Conservation (phyloP, 2,113 vertebrate genomes). For the Pan troglodytes region DNA sequence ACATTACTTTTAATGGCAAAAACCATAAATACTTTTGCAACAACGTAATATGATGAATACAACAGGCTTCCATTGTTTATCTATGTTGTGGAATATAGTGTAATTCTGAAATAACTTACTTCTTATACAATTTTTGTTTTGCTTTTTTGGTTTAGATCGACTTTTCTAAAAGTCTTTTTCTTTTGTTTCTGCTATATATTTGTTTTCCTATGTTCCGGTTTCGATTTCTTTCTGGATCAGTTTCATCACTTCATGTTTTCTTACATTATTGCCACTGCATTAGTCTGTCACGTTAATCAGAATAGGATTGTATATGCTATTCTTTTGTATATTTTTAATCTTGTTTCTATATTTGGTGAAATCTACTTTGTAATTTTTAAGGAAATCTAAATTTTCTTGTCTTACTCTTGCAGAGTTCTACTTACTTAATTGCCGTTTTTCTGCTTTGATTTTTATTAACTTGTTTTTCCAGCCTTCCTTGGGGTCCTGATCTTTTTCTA, state of each 20-base stretch:
- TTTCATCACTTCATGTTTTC: background rate
- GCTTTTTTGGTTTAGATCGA: background rate
- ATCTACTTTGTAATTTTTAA: background rate
- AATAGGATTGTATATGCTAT: background rate
- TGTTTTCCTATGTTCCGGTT: background rate
- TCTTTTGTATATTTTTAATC: background rate
- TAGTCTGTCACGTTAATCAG: background rate
- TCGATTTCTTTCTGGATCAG: background rate
- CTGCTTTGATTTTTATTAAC: constrained; percentile 11
- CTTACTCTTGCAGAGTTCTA: background rate
- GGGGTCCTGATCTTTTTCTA: constrained; percentile 3
- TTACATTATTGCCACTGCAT: background rate
- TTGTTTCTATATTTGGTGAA: background rate
- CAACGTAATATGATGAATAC: background rate
- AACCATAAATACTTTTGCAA: too few species aligned
- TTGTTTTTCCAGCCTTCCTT: background rate
- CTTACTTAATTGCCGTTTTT: background rate
- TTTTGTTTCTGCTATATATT: background rate
- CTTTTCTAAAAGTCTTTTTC: background rate
- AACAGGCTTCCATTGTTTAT: background rate
- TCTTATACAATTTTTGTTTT: background rate
- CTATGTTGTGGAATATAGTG: background rate
- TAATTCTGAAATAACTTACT: constrained; percentile 16
- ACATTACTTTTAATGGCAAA: too few species aligned
- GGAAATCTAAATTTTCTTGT: background rate